Evolutionary conservation across 2,888 invertebrate genomes (phyloP), one percentile per base, ranked within the genome.

Genomic region (Caenorhabditis sp.): DNA sequence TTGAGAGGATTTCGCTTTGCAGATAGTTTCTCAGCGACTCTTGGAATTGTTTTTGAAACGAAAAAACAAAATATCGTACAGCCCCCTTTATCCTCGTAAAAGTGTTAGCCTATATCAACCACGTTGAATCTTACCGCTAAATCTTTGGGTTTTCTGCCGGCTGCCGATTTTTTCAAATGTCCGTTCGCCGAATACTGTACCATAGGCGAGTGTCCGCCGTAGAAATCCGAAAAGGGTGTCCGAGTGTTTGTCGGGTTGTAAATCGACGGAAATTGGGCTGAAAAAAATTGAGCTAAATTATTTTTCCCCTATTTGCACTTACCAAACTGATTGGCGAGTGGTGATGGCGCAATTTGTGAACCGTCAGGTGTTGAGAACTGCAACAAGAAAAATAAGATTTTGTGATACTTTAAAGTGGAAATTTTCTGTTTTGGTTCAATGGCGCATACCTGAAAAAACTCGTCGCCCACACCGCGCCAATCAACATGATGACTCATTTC

Each of bases 141-240:
- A 24, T 68, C 73, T 24, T 67, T 73, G 4, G 73, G 73, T 67
- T 68, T 73, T 62, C 73, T 63, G 10, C 73, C 73, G 24, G 68
- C 62, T 59, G 66, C 55, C 43, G 73, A 62, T 37, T 68, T 73
- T 27, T 73, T 73, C 51, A 54, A 58, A 21, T 23, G 21, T 3
- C 17, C 14, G 14, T 17, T 17, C 1, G 62, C 51, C 37, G 53
- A 68, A 58, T 68, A 73, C 31, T 68, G 68, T 54, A 73, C 73
- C 73, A 73, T 73, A 73, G 63, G 68, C 68, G 65, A 53, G 10
- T 63, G 31, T 24, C 68, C 51, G 23, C 53, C 17, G 54, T 64
- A 67, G 17, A 72, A 68, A 37, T 68, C 68, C 6, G 57, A 24
- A 49, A 68, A 68, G 8, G 66, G 21, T 6, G 64, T 26, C 17